Percentiles rank a stretch among this genome's conserved stretches.
phyloP scores from a whole-genome alignment of 1,140 invertebrate species.

The Lerema accius region DNA sequence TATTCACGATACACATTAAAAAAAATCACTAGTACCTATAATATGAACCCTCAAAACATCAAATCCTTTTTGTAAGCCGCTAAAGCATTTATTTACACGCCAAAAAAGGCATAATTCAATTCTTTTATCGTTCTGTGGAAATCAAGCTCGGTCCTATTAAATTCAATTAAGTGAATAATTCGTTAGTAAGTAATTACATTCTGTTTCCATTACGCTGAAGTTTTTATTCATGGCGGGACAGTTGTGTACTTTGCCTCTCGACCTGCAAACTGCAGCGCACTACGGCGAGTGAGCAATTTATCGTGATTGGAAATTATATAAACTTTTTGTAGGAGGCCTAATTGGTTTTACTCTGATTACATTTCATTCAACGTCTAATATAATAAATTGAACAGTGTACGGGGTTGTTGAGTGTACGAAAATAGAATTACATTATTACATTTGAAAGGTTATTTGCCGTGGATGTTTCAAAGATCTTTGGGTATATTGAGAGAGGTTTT shows the following conservation, averaged over 20 bases:
- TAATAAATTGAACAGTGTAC: not conserved
- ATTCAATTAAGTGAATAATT: conserved; percentile 9
- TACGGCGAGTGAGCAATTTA: conserved; percentile 49
- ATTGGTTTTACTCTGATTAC: conserved; percentile 48
- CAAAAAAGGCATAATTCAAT: too few relatives aligned
- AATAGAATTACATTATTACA: not conserved
- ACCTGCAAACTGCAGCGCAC: conserved; percentile 39
- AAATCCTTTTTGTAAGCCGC: too few relatives aligned
- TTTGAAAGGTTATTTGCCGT: not conserved
- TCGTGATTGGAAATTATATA: conserved; percentile 54
- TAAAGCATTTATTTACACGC: too few relatives aligned
- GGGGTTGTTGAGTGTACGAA: not conserved
- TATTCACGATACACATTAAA: too few relatives aligned
- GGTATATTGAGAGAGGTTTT: too few relatives aligned
- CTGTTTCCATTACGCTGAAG: conserved; percentile 49
- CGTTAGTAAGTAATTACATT: conserved; percentile 41
- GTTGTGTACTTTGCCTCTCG: conserved; percentile 51
- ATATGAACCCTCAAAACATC: too few relatives aligned
- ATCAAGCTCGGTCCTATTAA: not conserved
- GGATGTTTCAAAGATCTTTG: too few relatives aligned
- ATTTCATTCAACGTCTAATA: conserved; percentile 1
- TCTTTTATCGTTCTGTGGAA: too few relatives aligned
- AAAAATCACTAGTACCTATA: too few relatives aligned
- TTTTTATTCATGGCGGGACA: conserved; percentile 47
- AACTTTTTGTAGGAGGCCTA: conserved; percentile 45